Conservation (phyloP, 2,113 vertebrate species). For the Trematocara unimaculatum region DNA sequence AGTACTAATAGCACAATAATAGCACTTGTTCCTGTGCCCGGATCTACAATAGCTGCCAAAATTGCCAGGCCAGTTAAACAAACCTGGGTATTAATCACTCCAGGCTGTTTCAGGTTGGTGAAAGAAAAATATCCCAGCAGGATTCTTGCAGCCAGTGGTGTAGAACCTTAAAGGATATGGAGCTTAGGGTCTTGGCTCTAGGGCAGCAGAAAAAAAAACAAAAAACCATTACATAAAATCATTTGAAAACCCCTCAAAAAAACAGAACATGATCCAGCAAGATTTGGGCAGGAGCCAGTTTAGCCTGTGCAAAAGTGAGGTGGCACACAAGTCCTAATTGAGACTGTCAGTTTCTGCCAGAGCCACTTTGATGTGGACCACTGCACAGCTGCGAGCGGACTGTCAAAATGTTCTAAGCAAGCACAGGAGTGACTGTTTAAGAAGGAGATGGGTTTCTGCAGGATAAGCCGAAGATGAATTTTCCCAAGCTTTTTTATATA, state of each 20-base stretch:
- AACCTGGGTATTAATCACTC: slow-evolving; percentile 21
- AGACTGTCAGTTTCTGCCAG: slow-evolving; percentile 39
- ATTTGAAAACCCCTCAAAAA: slow-evolving; percentile 31
- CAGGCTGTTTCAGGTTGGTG: slow-evolving; percentile 3
- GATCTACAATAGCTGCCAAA: slow-evolving; percentile 17
- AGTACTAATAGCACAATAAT: background rate
- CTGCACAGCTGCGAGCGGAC: slow-evolving; percentile 37
- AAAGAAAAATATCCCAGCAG: slow-evolving; percentile 31
- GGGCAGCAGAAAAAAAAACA: background rate
- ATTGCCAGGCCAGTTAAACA: slow-evolving; percentile 8
- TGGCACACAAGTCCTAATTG: slow-evolving; percentile 37
- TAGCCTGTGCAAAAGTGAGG: slow-evolving; percentile 19
- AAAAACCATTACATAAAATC: slow-evolving; percentile 23
- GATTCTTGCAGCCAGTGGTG: background rate
- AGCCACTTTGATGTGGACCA: slow-evolving; percentile 16
- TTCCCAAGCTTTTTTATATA: background rate
- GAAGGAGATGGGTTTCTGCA: background rate
- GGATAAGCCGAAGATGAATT: background rate
- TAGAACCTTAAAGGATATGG: slow-evolving; percentile 20
- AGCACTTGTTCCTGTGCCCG: background rate
- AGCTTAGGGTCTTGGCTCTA: background rate
- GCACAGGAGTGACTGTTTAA: background rate
- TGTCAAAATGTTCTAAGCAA: background rate
- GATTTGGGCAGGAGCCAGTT: slow-evolving; percentile 14
- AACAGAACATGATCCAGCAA: slow-evolving; percentile 18